A percentile compares a stretch with the other conserved stretches of the same genome.
Conservation (phyloP, 2,888 invertebrate genomes). For the Andrena bucephala region DNA sequence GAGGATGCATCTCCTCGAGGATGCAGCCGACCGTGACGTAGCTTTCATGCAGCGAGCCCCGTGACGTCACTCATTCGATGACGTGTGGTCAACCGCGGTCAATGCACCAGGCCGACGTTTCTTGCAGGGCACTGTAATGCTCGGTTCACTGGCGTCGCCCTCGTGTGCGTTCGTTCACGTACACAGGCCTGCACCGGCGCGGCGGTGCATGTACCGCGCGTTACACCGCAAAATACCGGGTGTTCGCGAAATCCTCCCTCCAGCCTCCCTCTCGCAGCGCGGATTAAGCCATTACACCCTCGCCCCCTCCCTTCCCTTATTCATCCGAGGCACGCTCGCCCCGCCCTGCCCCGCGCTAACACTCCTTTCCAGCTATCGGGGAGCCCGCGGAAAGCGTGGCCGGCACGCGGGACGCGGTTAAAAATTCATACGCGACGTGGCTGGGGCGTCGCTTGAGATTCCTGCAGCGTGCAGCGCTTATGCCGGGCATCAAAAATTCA, state of each 20-base stretch:
- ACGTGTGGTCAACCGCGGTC: conserved; percentile 85
- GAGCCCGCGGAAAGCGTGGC: neutral
- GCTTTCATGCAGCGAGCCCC: conserved; percentile 69
- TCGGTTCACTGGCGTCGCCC: conserved; percentile 75
- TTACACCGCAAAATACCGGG: conserved; percentile 77
- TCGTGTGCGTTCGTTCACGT: conserved; percentile 72
- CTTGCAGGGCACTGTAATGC: conserved; percentile 80
- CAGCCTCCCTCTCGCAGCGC: neutral
- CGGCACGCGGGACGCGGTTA: neutral
- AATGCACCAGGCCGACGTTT: conserved; percentile 83
- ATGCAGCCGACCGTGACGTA: conserved; percentile 77
- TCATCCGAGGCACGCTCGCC: neutral
- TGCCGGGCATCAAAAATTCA: conserved; percentile 55
- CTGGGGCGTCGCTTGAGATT: conserved; percentile 36
- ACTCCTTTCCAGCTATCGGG: neutral
- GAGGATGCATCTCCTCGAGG: conserved; percentile 57
- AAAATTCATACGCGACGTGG: conserved; percentile 43
- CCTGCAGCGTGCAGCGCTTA: conserved; percentile 48
- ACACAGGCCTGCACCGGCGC: conserved; percentile 62
- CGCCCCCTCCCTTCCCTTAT: neutral
- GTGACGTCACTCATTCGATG: conserved; percentile 85
- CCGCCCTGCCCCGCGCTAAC: neutral
- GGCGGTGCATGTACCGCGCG: conserved; percentile 71
- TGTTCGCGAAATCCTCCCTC: conserved; percentile 58
- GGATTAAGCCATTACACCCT: conserved; percentile 15